Conservation (phyloP, 2,797 vertebrate genomes). For the Gymnothorax reevesii region DNA sequence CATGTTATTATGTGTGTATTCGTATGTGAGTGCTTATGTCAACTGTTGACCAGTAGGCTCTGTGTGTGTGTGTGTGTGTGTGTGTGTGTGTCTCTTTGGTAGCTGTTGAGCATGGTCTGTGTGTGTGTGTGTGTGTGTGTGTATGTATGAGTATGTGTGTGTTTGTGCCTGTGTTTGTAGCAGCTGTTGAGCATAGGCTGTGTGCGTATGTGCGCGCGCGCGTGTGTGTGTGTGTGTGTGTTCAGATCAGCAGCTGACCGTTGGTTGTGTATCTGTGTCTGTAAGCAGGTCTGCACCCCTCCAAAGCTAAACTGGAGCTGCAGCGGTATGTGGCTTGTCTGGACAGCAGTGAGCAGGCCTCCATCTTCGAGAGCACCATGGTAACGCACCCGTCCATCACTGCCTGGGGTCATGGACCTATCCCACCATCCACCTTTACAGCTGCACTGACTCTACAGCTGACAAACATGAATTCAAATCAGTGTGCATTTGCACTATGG, state of each 20-base stretch:
- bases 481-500: too few species aligned
- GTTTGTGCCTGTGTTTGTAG: too few species aligned
- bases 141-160: too few species aligned
- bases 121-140: too few species aligned
- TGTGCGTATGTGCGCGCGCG: too few species aligned
- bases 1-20: too few species aligned
- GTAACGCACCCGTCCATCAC: conserved; percentile 64
- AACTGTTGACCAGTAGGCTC: conserved; percentile 18
- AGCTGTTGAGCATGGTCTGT: too few species aligned
- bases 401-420: conserved; percentile 16
- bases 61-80: conserved; percentile 23
- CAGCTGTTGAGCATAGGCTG: too few species aligned
- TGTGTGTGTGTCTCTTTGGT: too few species aligned
- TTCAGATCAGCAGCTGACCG: conserved; percentile 10
- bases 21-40: conserved; percentile 17
- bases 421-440: background rate
- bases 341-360: conserved; percentile 87
- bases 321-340: conserved; percentile 89
- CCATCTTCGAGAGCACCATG: conserved; percentile 89
- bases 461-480: background rate
- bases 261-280: background rate
- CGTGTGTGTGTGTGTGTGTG: background rate
- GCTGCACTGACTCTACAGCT: background rate
- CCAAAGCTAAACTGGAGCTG: conserved; percentile 90
- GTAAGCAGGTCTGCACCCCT: conserved; percentile 82